These are phyloP conservation scores for Chydorus sphaericus DNA, from an alignment of 2,888 invertebrate genomes.

Conservation along the genomic window DNA sequence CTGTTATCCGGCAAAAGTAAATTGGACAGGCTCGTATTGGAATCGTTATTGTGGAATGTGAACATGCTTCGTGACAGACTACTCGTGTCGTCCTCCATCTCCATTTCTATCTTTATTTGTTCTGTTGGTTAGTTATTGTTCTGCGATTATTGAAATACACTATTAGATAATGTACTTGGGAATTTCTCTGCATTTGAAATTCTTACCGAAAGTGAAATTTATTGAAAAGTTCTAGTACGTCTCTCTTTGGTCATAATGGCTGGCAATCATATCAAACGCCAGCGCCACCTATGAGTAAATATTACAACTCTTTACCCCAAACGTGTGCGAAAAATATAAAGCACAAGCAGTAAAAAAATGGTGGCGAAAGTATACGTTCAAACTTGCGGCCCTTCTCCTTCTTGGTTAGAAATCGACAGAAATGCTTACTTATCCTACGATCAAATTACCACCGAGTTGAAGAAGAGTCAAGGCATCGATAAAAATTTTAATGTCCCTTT, in stretches of 20 bases:
- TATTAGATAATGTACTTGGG: no score
- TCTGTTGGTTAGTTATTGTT: no score
- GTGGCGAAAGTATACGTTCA: neutral
- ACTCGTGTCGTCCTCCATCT: neutral
- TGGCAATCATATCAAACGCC: neutral
- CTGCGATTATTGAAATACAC: no score
- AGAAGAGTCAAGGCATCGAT: neutral
- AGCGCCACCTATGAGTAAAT: neutral
- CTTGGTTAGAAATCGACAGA: constrained; percentile 1
- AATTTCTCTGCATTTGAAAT: no score
- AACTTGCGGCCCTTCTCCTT: neutral
- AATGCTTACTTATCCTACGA: neutral
- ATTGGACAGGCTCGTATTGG: constrained; percentile 7
- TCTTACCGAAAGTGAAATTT: no score
- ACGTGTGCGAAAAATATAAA: no score
- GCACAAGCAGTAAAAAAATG: no score
- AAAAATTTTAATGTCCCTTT: neutral
- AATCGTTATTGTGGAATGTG: constrained; percentile 4
- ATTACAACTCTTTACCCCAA: no score
- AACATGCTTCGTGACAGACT: constrained; percentile 1
- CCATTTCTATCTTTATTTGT: neutral
- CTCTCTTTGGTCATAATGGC: no score
- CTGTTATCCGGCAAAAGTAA: neutral
- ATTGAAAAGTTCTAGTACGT: no score
- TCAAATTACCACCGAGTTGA: neutral